phyloP scores from a whole-genome alignment of 2,113 vertebrate genomes.

The Holacanthus passer region DNA sequence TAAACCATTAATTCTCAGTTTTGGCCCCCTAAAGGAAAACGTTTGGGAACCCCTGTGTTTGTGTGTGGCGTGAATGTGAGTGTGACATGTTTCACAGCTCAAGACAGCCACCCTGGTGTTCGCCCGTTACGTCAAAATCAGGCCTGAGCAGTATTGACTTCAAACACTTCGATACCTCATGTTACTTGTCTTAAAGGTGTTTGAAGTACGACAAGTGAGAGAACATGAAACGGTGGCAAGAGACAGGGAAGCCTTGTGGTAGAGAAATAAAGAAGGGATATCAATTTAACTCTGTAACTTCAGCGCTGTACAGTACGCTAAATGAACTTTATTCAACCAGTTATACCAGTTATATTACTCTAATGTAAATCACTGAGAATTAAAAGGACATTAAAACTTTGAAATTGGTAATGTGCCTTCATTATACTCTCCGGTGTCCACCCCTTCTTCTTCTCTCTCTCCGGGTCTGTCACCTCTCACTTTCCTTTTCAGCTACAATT shows the following conservation, averaged over 20 bases:
- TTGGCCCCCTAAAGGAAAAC: too few species aligned
- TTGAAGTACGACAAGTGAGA: constrained; percentile 24
- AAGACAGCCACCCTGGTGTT: constrained; percentile 10
- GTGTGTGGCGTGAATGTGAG: neutral
- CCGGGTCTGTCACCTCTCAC: constrained; percentile 4
- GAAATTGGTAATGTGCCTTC: neutral
- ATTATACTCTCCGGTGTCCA: constrained; percentile 4
- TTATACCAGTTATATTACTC: neutral
- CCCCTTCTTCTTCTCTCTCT: constrained; percentile 3
- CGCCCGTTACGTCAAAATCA: constrained; percentile 43
- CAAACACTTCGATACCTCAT: constrained; percentile 20
- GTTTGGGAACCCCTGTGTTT: too few species aligned
- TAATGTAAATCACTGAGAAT: neutral
- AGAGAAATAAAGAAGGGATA: neutral
- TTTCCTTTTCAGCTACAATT: constrained; percentile 5
- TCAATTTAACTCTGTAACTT: neutral
- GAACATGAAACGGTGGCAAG: neutral
- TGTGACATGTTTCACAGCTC: constrained; percentile 35
- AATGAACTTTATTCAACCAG: neutral
- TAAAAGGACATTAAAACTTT: constrained; percentile 14
- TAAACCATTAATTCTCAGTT: too few species aligned
- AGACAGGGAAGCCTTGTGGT: neutral
- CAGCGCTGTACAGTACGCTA: neutral
- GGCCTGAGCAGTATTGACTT: constrained; percentile 33
- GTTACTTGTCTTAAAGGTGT: constrained; percentile 23